These are phyloP conservation scores for Callipepla squamata DNA, from an alignment of 2,113 vertebrate species.

Conservation along the genomic window DNA sequence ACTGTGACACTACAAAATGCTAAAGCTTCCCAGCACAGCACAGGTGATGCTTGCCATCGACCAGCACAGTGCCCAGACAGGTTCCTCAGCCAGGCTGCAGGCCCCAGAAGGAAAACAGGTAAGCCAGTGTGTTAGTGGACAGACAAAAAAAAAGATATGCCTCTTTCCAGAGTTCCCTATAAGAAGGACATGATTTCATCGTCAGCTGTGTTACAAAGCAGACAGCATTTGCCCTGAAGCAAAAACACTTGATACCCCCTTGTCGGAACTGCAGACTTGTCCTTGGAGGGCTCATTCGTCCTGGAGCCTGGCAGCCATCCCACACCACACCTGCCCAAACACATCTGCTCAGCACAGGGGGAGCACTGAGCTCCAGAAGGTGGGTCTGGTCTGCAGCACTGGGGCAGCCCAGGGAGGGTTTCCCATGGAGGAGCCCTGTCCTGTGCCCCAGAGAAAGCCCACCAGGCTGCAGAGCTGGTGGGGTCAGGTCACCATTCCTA, in stretches of 20 bases:
- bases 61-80: not conserved
- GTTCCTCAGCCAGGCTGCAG: not conserved
- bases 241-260: not conserved
- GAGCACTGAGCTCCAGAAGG: not conserved
- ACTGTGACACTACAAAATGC: not conserved
- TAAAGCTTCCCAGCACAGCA: not conserved
- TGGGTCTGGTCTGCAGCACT: not conserved
- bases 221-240: not conserved
- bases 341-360: constrained; percentile 13
- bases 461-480: not conserved
- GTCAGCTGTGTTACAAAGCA: not conserved
- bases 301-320: not conserved
- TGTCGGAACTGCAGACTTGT: not conserved
- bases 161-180: not conserved
- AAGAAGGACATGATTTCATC: not conserved
- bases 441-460: not conserved
- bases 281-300: not conserved
- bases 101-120: not conserved
- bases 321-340: constrained; percentile 31
- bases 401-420: not conserved
- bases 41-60: not conserved
- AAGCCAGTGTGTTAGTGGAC: rapidly evolving
- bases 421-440: not conserved
- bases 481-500: no score
- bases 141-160: not conserved